Evolutionary conservation across 2,113 vertebrate species (phyloP).

Genomic region (Takifugu flavidus): DNA sequence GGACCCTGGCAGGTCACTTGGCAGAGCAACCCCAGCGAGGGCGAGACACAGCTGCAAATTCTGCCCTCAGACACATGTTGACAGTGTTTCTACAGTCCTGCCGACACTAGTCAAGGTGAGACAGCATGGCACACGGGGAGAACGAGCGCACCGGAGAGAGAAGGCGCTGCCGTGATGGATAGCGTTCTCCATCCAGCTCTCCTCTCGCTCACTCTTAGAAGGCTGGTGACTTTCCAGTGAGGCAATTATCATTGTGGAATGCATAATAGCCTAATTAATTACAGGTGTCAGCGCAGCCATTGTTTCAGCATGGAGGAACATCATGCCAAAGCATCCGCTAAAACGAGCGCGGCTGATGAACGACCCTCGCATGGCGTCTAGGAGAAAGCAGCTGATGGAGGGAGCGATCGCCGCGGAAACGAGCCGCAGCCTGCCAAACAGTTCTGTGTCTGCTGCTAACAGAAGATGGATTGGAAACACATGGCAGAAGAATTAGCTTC

Average conservation of each 20-base stretch:
- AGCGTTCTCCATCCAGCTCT: constrained; percentile 77
- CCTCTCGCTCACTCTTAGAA: constrained; percentile 81
- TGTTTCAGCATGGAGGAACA: constrained; percentile 90
- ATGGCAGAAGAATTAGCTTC: constrained; percentile 51
- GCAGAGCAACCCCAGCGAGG: constrained; percentile 35
- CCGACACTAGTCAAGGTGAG: constrained; percentile 86
- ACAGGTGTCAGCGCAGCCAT: constrained; percentile 96
- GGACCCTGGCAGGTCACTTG: constrained; percentile 50
- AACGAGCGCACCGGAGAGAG: constrained; percentile 54
- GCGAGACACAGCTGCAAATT: constrained; percentile 58
- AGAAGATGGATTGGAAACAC: constrained; percentile 59
- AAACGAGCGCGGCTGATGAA: constrained; percentile 68
- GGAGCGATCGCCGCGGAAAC: constrained; percentile 4
- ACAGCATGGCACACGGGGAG: constrained; percentile 62
- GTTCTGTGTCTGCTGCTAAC: background rate
- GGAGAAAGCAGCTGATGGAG: constrained; percentile 45
- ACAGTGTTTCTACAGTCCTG: constrained; percentile 65
- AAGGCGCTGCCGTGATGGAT: constrained; percentile 86
- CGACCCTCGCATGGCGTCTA: constrained; percentile 42
- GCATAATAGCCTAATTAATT: constrained; percentile 99
- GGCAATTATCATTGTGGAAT: constrained; percentile 99
- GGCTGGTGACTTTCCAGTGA: constrained; percentile 98
- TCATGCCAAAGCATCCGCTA: constrained; percentile 83
- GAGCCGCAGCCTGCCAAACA: constrained; percentile 52
- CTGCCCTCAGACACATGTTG: constrained; percentile 67